These are phyloP conservation scores for Nycteola revayana DNA, from an alignment of 2,888 invertebrate genomes.

Conservation along the genomic window DNA sequence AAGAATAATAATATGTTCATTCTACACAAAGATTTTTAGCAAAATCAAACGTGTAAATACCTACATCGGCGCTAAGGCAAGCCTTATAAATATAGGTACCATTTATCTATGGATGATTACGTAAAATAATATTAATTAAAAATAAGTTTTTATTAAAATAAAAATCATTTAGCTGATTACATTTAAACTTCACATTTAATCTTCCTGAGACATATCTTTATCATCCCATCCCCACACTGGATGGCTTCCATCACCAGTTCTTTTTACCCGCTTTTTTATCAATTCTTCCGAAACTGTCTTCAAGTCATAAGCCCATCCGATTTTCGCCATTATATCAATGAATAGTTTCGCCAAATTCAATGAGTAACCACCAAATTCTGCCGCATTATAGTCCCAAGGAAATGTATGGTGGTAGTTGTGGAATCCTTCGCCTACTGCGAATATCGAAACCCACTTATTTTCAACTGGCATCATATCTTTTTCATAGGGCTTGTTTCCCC, in stretches of 20 bases:
- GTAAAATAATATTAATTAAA: too few relatives aligned
- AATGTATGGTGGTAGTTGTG: too few relatives aligned
- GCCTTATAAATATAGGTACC: too few relatives aligned
- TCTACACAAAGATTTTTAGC: too few relatives aligned
- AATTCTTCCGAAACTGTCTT: slow-evolving; percentile 10
- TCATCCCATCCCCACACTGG: slow-evolving; percentile 10
- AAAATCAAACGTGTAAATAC: too few relatives aligned
- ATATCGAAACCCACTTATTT: slow-evolving; percentile 6
- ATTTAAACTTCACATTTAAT: too few relatives aligned
- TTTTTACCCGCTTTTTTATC: slow-evolving; percentile 10
- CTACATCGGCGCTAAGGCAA: too few relatives aligned
- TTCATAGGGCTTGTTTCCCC: slow-evolving; percentile 17
- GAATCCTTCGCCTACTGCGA: slow-evolving; percentile 39
- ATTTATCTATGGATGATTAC: too few relatives aligned
- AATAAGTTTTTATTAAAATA: too few relatives aligned
- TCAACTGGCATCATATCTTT: slow-evolving; percentile 11
- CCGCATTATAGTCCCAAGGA: slow-evolving; percentile 22
- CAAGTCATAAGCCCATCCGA: slow-evolving; percentile 21
- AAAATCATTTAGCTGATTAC: too few relatives aligned
- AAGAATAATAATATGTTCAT: too few relatives aligned
- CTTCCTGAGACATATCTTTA: too few relatives aligned
- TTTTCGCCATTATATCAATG: slow-evolving; percentile 15
- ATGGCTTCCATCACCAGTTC: slow-evolving; percentile 18
- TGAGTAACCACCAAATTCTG: slow-evolving; percentile 15
- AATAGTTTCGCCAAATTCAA: slow-evolving; percentile 10